Evolutionary conservation across 2,797 vertebrate species (phyloP), one percentile per base, ranked within the genome.

Genomic region (Apogon talboti): DNA sequence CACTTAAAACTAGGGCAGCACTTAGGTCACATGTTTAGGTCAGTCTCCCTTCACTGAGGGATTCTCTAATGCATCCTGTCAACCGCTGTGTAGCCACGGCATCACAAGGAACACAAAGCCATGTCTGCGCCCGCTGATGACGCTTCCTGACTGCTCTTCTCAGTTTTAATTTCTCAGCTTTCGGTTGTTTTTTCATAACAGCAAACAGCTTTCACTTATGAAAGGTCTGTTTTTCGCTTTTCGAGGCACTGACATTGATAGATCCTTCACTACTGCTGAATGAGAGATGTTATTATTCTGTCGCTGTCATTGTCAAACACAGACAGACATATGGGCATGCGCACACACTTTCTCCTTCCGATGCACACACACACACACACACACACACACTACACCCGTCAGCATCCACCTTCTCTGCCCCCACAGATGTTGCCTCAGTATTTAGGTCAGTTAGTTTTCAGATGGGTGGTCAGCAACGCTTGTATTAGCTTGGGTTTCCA

Each of bases 1-100:
- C 79, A 71, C 69, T 80, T 55, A 76, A 88, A 91, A 90, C 62
- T 89, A 85, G 90, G 87, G 54, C 90, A 90, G 87, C 79, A 79
- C 87, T 85, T 78, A 81, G 88, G 84, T 91, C 91, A 86, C 89
- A 89, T 90, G 90, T 89, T 92, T 86, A 91, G 89, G 90, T 91
- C 89, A 89, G 78, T 89, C 76, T 82, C 89, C 83, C 83, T 74
- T 90, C 86, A 90, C 81, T 71, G 75, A 81, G 79, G 76, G 85
- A 89, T 84, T 69, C 78, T 80, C 84, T 91, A 90, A 91, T 91
- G 89, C 82, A 64, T 88, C 78, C 81, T 91, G 89, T 89, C 89
- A 90, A 79, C 79, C 18, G 50, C 82, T 82, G 87, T 58, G 82
- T 50, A 68, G 82, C 64, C 58, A 14, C 72, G 19, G 67, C 76